These are phyloP conservation scores for Hylyphantes graminicola DNA, from an alignment of 1,140 invertebrate species.

Conservation along the genomic window DNA sequence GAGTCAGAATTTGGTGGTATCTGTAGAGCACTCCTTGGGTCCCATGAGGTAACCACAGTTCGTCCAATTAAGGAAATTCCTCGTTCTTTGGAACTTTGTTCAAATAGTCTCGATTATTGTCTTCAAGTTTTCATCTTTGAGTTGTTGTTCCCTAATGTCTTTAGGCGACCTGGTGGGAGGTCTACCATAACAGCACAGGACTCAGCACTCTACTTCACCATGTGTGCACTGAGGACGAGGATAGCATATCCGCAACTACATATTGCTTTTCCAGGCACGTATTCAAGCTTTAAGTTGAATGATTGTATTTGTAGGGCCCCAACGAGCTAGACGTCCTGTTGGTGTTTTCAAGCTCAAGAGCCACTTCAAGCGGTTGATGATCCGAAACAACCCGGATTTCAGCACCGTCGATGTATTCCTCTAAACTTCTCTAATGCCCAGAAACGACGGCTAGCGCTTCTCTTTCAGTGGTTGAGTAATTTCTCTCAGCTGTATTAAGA, in stretches of 20 bases:
- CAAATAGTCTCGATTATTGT: background rate
- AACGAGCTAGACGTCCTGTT: background rate
- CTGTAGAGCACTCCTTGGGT: too few relatives aligned
- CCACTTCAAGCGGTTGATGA: background rate
- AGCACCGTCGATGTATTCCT: constrained; percentile 62
- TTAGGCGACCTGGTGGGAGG: background rate
- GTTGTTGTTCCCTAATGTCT: background rate
- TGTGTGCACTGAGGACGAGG: too few relatives aligned
- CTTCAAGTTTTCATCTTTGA: background rate
- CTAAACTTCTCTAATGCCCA: too few relatives aligned
- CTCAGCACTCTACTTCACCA: too few relatives aligned
- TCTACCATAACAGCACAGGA: too few relatives aligned
- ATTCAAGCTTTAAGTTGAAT: background rate
- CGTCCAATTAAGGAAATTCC: background rate
- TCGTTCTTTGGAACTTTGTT: background rate
- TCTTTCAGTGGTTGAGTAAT: too few relatives aligned
- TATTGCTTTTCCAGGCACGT: background rate
- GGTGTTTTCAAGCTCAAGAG: background rate
- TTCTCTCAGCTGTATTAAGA: too few relatives aligned
- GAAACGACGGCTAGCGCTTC: too few relatives aligned
- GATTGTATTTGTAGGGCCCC: background rate
- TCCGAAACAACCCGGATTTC: background rate
- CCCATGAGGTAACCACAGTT: background rate
- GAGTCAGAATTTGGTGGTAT: too few relatives aligned
- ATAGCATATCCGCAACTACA: background rate